Conservation (phyloP, 2,888 invertebrate genomes). For the Cylindroiulus punctatus region DNA sequence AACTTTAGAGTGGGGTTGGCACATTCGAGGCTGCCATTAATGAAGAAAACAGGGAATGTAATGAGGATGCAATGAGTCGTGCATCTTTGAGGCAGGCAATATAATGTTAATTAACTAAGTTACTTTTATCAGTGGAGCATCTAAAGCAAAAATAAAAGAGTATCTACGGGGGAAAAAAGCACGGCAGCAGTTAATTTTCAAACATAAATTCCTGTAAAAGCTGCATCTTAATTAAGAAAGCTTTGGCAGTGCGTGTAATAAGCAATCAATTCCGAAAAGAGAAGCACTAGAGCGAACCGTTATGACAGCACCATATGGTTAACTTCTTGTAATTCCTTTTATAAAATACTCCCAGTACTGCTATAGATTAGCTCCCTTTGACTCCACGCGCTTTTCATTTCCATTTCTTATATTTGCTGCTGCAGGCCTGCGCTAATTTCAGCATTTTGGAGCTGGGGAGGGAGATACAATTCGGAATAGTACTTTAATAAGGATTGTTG, state of each 20-base stretch:
- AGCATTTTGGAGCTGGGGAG: background rate
- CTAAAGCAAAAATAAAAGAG: conserved; percentile 46
- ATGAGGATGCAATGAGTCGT: conserved; percentile 49
- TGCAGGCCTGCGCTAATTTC: conserved; percentile 20
- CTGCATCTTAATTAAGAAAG: conserved; percentile 56
- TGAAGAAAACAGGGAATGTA: conserved; percentile 49
- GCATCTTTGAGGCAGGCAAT: conserved; percentile 50
- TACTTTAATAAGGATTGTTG: conserved; percentile 49
- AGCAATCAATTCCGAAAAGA: conserved; percentile 54
- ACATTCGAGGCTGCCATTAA: conserved; percentile 19
- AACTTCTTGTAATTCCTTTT: conserved; percentile 53
- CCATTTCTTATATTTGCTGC: conserved; percentile 9
- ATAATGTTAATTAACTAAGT: conserved; percentile 52
- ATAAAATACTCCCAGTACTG: conserved; percentile 36
- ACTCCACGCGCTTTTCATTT: conserved; percentile 14
- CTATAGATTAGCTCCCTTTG: conserved; percentile 46
- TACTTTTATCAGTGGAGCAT: conserved; percentile 49
- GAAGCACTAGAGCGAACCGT: conserved; percentile 50
- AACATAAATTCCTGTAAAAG: conserved; percentile 56
- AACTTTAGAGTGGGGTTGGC: conserved; percentile 39
- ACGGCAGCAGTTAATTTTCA: conserved; percentile 51
- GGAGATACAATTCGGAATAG: background rate
- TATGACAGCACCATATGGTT: conserved; percentile 56
- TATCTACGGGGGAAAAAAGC: conserved; percentile 39
- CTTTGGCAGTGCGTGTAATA: conserved; percentile 56